A percentile compares a stretch with the other conserved stretches of the same genome.
These are phyloP conservation scores for Leptopilina clavipes DNA, from an alignment of 1,140 invertebrate species.

Conservation along the genomic window DNA sequence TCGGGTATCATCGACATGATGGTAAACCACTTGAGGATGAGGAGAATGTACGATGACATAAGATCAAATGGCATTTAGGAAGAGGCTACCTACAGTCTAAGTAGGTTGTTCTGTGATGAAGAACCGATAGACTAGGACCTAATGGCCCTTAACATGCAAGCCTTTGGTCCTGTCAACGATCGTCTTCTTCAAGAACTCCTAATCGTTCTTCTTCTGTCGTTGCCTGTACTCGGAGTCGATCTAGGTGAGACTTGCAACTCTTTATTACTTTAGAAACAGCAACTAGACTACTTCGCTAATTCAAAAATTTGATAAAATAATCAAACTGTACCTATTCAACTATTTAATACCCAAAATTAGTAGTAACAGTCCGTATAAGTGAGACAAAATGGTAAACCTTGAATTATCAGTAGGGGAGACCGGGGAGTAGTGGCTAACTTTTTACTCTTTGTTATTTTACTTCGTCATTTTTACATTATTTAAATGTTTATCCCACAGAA, in stretches of 20 bases:
- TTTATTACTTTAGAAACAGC: too few species aligned
- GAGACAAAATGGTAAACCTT: too few species aligned
- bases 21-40: conserved; percentile 52
- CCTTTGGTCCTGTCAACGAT: conserved; percentile 57
- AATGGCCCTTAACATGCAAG: conserved; percentile 68
- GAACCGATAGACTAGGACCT: conserved; percentile 62
- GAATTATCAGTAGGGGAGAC: too few species aligned
- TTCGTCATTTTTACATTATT: too few species aligned
- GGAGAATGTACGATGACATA: conserved; percentile 45
- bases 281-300: too few species aligned
- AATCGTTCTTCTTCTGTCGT: conserved; percentile 62
- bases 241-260: conserved; percentile 55
- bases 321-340: too few species aligned
- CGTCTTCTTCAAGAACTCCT: conserved; percentile 61
- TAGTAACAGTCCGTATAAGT: too few species aligned
- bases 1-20: conserved; percentile 44
- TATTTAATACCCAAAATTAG: too few species aligned
- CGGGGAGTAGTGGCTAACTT: too few species aligned
- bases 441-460: too few species aligned
- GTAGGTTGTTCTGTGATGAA: conserved; percentile 63
- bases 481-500: too few species aligned
- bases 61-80: conserved; percentile 45
- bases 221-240: conserved; percentile 59
- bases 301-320: too few species aligned
- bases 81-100: conserved; percentile 22